Conservation (phyloP, 23 tunicate genomes). For the Trididemnum clinides region DNA sequence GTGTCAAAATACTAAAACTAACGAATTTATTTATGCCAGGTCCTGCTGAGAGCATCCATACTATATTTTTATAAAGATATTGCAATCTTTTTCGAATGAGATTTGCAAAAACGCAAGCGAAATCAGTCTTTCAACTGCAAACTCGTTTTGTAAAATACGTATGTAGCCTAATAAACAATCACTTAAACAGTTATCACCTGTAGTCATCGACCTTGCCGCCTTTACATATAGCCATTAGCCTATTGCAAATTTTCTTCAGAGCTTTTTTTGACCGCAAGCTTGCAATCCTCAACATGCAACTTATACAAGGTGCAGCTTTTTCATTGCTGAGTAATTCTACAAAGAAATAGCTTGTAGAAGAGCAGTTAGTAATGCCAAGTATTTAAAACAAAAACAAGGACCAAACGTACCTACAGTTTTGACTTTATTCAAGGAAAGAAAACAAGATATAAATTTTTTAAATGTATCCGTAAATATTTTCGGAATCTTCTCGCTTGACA, state of each 20-base stretch:
- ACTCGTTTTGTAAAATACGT: too few species aligned
- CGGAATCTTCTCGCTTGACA: constrained; percentile 47
- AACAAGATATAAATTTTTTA: constrained; percentile 6
- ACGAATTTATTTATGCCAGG: too few species aligned
- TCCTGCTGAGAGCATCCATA: too few species aligned
- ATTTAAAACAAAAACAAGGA: too few species aligned
- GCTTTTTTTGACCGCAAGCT: constrained; percentile 32
- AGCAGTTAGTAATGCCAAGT: too few species aligned
- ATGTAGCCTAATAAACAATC: too few species aligned
- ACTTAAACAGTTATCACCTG: neutral
- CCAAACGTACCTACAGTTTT: constrained; percentile 28
- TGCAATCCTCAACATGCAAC: constrained; percentile 37
- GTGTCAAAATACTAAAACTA: too few species aligned
- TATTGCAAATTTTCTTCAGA: constrained; percentile 30
- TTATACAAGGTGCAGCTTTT: constrained; percentile 67
- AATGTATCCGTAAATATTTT: constrained; percentile 32
- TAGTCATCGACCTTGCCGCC: neutral
- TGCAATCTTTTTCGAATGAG: too few species aligned
- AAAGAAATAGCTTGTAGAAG: constrained; percentile 7
- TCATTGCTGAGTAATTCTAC: constrained; percentile 45
- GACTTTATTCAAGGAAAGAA: constrained; percentile 29
- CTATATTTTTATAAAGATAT: too few species aligned
- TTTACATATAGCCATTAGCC: constrained; percentile 38
- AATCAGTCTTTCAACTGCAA: too few species aligned
- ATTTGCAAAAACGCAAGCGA: too few species aligned